Evolutionary conservation across 2,888 invertebrate genomes (phyloP).

Genomic region (Agrotis puta): DNA sequence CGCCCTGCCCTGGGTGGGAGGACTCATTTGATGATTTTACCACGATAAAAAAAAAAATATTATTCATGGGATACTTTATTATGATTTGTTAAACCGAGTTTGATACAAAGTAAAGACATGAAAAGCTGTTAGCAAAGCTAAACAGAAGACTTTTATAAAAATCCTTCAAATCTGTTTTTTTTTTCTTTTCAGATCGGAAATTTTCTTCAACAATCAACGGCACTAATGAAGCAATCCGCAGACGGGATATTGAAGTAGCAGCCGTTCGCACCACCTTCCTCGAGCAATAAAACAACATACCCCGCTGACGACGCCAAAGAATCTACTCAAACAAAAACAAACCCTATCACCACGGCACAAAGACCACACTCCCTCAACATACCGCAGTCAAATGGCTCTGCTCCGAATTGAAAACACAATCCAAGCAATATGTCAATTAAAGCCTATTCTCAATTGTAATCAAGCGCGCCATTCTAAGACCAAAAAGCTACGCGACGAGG

Average conservation of each 20-base stretch:
- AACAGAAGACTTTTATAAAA: conserved; percentile 17
- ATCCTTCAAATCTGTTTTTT: conserved; percentile 74
- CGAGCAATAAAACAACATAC: conserved; percentile 85
- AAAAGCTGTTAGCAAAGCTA: background rate
- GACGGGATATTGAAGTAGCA: conserved; percentile 88
- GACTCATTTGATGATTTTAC: no score
- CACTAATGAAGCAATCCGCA: conserved; percentile 89
- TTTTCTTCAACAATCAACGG: conserved; percentile 83
- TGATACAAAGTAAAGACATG: background rate
- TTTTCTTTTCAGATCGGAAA: conserved; percentile 85
- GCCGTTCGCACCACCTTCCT: conserved; percentile 79
- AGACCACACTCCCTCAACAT: conserved; percentile 70
- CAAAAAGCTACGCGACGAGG: conserved; percentile 83
- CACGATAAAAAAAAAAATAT: no score
- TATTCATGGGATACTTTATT: conserved; percentile 28
- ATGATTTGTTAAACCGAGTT: conserved; percentile 10
- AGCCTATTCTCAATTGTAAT: conserved; percentile 80
- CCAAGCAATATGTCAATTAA: conserved; percentile 87
- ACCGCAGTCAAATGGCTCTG: conserved; percentile 83
- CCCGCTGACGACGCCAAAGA: conserved; percentile 71
- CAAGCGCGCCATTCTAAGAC: conserved; percentile 80
- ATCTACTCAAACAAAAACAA: conserved; percentile 72
- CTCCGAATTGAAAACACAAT: conserved; percentile 80
- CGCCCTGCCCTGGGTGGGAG: no score
- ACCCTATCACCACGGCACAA: conserved; percentile 73